Percentiles rank a stretch among this genome's conserved stretches.
Evolutionary conservation across 2,888 invertebrate species (phyloP).

Genomic region (Pilophorus perplexus): DNA sequence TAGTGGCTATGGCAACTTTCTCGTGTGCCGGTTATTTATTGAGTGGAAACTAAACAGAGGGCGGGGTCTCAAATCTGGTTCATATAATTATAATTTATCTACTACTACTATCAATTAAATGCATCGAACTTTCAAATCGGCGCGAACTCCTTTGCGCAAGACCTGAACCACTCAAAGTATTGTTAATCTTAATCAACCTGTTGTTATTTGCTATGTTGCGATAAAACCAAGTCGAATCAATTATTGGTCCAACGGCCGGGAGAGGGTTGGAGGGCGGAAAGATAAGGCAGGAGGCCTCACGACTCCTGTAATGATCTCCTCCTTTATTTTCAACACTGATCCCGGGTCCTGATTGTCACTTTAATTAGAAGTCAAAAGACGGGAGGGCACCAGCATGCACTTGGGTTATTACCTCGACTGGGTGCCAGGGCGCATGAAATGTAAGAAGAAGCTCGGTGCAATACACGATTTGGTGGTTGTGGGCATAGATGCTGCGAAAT

Average conservation of each 20-base stretch:
- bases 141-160: constrained; percentile 13
- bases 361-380: constrained; percentile 42
- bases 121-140: neutral
- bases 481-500: too few relatives aligned
- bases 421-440: neutral
- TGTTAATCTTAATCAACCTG: constrained; percentile 42
- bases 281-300: constrained; percentile 35
- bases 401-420: constrained; percentile 24
- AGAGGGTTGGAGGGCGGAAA: constrained; percentile 22
- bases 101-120: too few relatives aligned
- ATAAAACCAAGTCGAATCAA: constrained; percentile 39
- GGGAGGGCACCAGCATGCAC: constrained; percentile 11
- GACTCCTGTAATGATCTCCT: constrained; percentile 44
- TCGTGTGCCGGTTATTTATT: too few relatives aligned
- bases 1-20: too few relatives aligned
- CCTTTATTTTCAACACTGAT: constrained; percentile 44
- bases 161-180: neutral
- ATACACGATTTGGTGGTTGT: too few relatives aligned
- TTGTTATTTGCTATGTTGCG: constrained; percentile 41
- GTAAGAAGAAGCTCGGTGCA: neutral
- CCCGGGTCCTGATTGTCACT: constrained; percentile 41
- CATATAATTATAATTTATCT: too few relatives aligned
- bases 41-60: too few relatives aligned
- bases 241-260: constrained; percentile 33
- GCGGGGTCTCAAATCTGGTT: too few relatives aligned